Evolutionary conservation across 1,140 invertebrate genomes (phyloP), one percentile per base, ranked within the genome.

Genomic region (Whitmania pigra): DNA sequence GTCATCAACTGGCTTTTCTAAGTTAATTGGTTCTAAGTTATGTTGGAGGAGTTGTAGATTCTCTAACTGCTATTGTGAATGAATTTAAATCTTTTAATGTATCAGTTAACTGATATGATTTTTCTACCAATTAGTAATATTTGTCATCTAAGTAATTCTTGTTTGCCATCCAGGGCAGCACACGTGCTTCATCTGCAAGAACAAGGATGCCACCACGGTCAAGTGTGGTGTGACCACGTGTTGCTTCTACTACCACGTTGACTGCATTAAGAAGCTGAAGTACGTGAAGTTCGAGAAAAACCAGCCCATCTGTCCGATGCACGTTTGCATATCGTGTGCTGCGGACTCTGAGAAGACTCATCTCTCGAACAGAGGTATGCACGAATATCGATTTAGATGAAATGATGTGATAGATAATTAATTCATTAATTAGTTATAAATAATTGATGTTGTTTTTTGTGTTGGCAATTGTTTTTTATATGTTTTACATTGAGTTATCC

Each of bases 291-390:
- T 49, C 22, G 69, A 70, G n/a, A 77, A 73, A 57, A 78, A 76
- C 78, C 15, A 80, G 88, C 79, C 85, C 36, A 78, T 79, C 6
- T 97, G 93, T 82, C 92, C 93, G 0, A 85, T 88, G 36, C 93
- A 97, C 78, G 84, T 88, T 0, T 96, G 94, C 79, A 91, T 93
- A 77, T 93, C 90, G 0, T 96, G 93, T 80, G 87, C 88, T n/a
- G 89, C 88, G 0, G 89, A 92, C 74, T 88, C 92, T 80, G 87
- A 89, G 22, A 78, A 78, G 69, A 79, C 77, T 68, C 71, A 75
- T 15, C 78, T 78, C 74, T 75, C 78, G 49, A 73, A 63, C 22
- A 79, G 78, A 79, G 80, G 80, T 80, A 0, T 40, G 31, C 57
- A 57, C 67, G 55, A n/a, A 29, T 55, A 55, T 3, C 31, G 2